phyloP scores from a whole-genome alignment of 2,113 vertebrate species.

The Megaceryle maxima region DNA sequence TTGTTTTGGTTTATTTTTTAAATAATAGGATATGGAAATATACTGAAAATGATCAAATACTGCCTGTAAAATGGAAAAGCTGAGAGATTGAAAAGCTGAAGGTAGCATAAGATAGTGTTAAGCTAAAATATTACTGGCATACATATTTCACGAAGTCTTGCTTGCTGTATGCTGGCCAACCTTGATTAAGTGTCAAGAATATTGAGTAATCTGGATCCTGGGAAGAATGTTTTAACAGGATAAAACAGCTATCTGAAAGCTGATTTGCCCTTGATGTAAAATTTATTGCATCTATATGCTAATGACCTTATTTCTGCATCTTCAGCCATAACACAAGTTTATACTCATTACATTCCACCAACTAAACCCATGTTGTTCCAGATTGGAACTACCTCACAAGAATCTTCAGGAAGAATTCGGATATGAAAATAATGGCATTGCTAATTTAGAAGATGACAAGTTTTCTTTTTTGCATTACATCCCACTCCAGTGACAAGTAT shows the following conservation, averaged over 20 bases:
- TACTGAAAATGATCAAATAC: slow-evolving; percentile 20
- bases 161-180: slow-evolving; percentile 27
- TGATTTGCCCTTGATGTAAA: slow-evolving; percentile 57
- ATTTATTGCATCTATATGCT: slow-evolving; percentile 52
- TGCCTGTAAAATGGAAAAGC: slow-evolving; percentile 2
- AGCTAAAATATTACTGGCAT: slow-evolving; percentile 52
- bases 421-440: not conserved
- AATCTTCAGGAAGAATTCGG: not conserved
- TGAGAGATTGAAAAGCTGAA: slow-evolving; percentile 26
- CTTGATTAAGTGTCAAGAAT: slow-evolving; percentile 71
- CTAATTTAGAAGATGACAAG: not conserved
- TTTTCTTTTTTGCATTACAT: not conserved
- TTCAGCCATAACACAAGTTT: not conserved
- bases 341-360: not conserved
- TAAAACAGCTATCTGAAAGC: slow-evolving; percentile 28
- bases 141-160: slow-evolving; percentile 47
- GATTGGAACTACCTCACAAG: not conserved
- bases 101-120: not conserved
- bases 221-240: slow-evolving; percentile 44
- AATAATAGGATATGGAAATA: not conserved
- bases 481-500: not conserved
- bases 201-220: slow-evolving; percentile 59
- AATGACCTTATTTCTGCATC: slow-evolving; percentile 36
- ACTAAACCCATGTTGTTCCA: not conserved
- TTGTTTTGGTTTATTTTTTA: not conserved